Evolutionary conservation across 2,888 invertebrate species (phyloP).

Genomic region (Calameuta pallipes): DNA sequence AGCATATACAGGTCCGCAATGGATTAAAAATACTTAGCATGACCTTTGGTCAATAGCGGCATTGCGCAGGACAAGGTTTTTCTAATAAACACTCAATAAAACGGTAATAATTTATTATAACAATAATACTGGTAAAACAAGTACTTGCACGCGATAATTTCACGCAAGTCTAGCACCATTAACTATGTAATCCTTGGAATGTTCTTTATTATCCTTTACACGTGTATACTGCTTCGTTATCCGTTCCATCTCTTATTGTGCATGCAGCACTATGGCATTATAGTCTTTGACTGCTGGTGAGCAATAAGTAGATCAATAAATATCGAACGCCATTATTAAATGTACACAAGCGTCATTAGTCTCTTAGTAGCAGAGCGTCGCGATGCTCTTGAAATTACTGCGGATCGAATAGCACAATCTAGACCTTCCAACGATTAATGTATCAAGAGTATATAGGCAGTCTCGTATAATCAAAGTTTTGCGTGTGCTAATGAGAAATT

Average conservation of each 20-base stretch:
- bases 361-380: background rate
- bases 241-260: background rate
- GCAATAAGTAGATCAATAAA: background rate
- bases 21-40: background rate
- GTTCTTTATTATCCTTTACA: conserved; percentile 25
- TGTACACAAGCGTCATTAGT: background rate
- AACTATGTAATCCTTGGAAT: conserved; percentile 43
- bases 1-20: background rate
- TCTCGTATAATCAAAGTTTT: background rate
- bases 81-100: background rate
- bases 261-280: background rate
- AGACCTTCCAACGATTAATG: background rate
- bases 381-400: background rate
- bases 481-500: background rate
- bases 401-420: background rate
- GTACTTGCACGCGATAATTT: conserved; percentile 23
- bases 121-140: conserved; percentile 51
- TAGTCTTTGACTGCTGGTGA: background rate
- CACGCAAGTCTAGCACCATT: conserved; percentile 34
- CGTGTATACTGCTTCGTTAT: background rate
- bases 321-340: background rate
- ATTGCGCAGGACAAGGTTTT: background rate
- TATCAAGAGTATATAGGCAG: background rate
- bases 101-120: conserved; percentile 32
- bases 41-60: background rate